Evolutionary conservation across 2,113 vertebrate genomes (phyloP).

Genomic region (Paradisaea rubra): DNA sequence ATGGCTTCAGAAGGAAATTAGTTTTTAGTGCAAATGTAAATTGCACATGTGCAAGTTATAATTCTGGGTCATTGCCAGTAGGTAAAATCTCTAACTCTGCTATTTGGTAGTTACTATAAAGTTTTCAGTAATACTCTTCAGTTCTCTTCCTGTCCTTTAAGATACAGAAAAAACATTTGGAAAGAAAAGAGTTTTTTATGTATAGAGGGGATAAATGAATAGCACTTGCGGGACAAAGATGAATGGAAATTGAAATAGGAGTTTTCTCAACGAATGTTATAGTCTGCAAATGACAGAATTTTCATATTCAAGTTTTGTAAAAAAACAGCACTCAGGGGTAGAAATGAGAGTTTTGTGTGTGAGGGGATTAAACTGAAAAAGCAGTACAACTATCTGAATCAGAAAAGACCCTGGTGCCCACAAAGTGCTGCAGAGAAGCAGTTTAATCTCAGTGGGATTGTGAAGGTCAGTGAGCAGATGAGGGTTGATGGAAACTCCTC

Average conservation of each 20-base stretch:
- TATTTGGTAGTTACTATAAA: conserved; percentile 31
- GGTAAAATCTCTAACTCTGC: conserved; percentile 9
- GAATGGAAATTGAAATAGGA: not conserved
- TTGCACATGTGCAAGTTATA: conserved; percentile 44
- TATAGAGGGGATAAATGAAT: conserved; percentile 2
- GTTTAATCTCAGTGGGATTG: not conserved
- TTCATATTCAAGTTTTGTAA: not conserved
- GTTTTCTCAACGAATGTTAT: conserved; percentile 9
- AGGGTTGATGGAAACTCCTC: conserved; percentile 6
- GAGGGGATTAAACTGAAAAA: not conserved
- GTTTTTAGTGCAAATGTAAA: conserved; percentile 43
- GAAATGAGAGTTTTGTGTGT: not conserved
- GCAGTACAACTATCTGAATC: not conserved
- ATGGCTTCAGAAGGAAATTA: conserved; percentile 43
- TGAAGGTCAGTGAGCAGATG: conserved; percentile 43
- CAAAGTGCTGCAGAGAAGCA: not conserved
- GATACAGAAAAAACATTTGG: not conserved
- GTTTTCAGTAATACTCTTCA: conserved; percentile 29
- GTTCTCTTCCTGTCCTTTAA: conserved; percentile 35
- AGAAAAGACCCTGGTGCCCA: not conserved
- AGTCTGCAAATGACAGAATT: conserved; percentile 4
- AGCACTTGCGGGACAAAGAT: not conserved
- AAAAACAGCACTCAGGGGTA: not conserved
- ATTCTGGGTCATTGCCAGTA: conserved; percentile 21
- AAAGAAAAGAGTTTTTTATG: conserved; percentile 37